phyloP scores from a whole-genome alignment of 2,113 vertebrate genomes.

The Chamaea fasciata region DNA sequence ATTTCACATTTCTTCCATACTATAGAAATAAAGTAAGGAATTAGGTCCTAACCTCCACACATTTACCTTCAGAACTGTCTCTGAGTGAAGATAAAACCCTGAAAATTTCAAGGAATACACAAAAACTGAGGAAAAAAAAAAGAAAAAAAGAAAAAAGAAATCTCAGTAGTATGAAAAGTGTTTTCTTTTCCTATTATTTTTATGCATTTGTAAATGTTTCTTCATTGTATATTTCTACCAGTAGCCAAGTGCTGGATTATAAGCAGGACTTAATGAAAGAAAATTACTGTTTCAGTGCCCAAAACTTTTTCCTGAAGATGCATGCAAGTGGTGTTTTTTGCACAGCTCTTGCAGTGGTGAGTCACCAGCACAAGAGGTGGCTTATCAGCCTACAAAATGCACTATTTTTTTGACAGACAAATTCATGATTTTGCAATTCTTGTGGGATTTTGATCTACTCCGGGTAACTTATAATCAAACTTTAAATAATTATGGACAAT shows the following conservation, averaged over 20 bases:
- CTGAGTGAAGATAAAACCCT: background rate
- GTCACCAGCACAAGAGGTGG: background rate
- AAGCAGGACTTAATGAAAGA: background rate
- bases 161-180: background rate
- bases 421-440: background rate
- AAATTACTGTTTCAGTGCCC: background rate
- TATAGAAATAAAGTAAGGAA: background rate
- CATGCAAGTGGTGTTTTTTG: background rate
- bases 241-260: background rate
- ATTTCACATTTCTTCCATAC: background rate
- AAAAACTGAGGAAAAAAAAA: background rate
- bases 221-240: background rate
- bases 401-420: background rate
- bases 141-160: background rate
- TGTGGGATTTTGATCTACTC: background rate
- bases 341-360: background rate
- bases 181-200: background rate
- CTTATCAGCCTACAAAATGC: background rate
- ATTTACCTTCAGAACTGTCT: background rate
- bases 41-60: rapidly evolving
- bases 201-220: background rate
- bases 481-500: background rate
- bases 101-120: background rate
- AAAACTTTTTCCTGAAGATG: background rate
- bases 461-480: background rate